These are phyloP conservation scores for Acrocephalus arundinaceus DNA, from an alignment of 2,113 vertebrate species.

Conservation along the genomic window DNA sequence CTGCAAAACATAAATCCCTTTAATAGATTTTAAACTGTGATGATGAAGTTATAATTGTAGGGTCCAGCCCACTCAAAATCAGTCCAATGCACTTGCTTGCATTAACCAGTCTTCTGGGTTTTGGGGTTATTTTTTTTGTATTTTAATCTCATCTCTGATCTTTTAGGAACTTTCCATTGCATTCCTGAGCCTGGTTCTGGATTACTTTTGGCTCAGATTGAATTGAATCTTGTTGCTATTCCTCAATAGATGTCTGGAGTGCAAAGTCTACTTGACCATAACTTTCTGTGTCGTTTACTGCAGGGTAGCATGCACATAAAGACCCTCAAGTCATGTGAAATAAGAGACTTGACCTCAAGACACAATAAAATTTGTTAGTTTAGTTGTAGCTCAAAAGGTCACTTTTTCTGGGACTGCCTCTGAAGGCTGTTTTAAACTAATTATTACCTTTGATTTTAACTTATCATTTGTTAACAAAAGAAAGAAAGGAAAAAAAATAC, in stretches of 20 bases:
- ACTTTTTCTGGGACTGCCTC: conserved; percentile 43
- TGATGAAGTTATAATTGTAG: conserved; percentile 60
- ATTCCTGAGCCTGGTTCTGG: conserved; percentile 40
- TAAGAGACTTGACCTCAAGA: conserved; percentile 57
- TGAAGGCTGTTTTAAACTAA: conserved; percentile 60
- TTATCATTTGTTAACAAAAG: conserved; percentile 12
- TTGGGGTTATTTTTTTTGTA: background rate
- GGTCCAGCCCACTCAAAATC: conserved; percentile 45
- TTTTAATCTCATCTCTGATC: conserved; percentile 25
- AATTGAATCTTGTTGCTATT: conserved; percentile 25
- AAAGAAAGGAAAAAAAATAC: background rate
- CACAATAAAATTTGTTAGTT: conserved; percentile 51
- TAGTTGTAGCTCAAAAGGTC: conserved; percentile 58
- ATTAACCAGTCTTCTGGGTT: background rate
- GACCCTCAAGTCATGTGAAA: conserved; percentile 58
- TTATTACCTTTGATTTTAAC: conserved; percentile 61
- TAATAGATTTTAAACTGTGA: conserved; percentile 71
- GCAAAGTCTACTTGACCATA: conserved; percentile 34
- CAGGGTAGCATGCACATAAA: conserved; percentile 25
- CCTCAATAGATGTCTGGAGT: conserved; percentile 15
- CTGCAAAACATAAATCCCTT: conserved; percentile 70
- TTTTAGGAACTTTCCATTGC: conserved; percentile 39
- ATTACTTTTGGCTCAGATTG: conserved; percentile 29
- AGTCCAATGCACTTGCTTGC: background rate
- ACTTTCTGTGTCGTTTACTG: conserved; percentile 54